Evolutionary conservation across 92 coral and sea anemone genomes (phyloP), one percentile per base, ranked within the genome.

Genomic region (Metridium senile): DNA sequence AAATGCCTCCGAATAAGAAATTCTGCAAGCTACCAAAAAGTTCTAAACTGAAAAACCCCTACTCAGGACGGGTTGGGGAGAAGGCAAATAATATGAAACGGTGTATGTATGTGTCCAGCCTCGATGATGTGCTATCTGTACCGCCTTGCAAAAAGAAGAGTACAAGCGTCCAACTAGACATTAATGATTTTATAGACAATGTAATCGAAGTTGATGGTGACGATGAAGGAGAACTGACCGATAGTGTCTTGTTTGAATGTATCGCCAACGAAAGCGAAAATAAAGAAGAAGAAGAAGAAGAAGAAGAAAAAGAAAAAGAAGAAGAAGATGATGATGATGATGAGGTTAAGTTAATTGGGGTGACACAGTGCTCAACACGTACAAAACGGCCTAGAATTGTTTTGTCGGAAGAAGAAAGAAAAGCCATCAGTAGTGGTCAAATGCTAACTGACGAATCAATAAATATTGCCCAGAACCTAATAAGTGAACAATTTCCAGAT

Each of bases 41-140:
- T 21, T 39, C 76, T 29, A 64, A 26, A 2, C 66, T 47, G 81
- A 76, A 76, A 57, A 78, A 78, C 31, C 83, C 83, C 22, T 77
- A 64, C 20, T 35, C 82, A 67, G 83, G 78, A 31, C 63, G 83
- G 70, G 23, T 26, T 33, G 83, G 78, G 26, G 83, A 67, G 54
- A 47, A 62, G 21, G 78, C 83, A 33, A 53, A 59, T 9, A 28
- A 27, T 11, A 53, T 68, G 74, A 70, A 78, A 69, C 28, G 78
- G 26, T 27, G 62, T n/a, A 26, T 67, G 20, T 26, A 25, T 19
- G 52, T 70, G 39, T 26, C 30, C 16, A 54, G 25, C 59, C 59
- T 54, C 25, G 59, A 54, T 20, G 59, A 21, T 10, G 17, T 54
- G 59, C 17, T 54, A 54, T 16, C 20, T 54, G 25, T 3, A 54